Conservation (phyloP, 2,797 vertebrate species). For the Tenualosa ilisha region DNA sequence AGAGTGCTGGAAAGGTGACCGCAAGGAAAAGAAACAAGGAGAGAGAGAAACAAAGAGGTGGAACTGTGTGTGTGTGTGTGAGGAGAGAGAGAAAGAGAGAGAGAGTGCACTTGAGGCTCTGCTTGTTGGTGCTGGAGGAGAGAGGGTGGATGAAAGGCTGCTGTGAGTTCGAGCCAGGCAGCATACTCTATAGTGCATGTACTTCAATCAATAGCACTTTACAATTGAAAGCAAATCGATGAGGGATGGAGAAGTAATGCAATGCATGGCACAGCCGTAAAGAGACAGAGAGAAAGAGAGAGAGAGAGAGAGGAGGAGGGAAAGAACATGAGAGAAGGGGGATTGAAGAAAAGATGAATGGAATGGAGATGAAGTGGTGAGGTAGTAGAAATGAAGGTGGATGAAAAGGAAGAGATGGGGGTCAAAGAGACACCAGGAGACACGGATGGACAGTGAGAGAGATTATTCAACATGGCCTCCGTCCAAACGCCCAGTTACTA, state of each 20-base stretch:
- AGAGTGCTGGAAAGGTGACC: not conserved
- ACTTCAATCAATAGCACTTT: slow-evolving; percentile 78
- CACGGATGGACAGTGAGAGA: not conserved
- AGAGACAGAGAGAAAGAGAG: slow-evolving; percentile 38
- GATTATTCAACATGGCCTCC: not conserved
- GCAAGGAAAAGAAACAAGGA: not conserved
- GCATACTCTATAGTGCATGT: slow-evolving; percentile 60
- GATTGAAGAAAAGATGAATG: slow-evolving; percentile 28
- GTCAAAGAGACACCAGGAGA: not conserved
- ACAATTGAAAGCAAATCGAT: slow-evolving; percentile 73
- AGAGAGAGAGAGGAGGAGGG: slow-evolving; percentile 36
- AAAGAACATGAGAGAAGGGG: slow-evolving; percentile 41
- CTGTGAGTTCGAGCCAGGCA: slow-evolving; percentile 40
- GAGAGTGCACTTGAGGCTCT: not conserved
- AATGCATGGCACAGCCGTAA: slow-evolving; percentile 58
- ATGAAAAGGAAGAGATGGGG: not conserved
- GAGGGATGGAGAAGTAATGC: slow-evolving; percentile 66
- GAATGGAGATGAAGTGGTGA: not conserved
- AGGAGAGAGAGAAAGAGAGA: not conserved
- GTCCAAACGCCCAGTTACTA: not conserved
- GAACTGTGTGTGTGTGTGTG: not conserved
- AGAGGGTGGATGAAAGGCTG: not conserved
- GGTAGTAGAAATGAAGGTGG: not conserved
- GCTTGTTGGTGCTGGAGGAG: not conserved
- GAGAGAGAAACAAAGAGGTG: not conserved